Evolutionary conservation across 1,140 invertebrate species (phyloP).

Genomic region (Drosophila sulfurigaster): DNA sequence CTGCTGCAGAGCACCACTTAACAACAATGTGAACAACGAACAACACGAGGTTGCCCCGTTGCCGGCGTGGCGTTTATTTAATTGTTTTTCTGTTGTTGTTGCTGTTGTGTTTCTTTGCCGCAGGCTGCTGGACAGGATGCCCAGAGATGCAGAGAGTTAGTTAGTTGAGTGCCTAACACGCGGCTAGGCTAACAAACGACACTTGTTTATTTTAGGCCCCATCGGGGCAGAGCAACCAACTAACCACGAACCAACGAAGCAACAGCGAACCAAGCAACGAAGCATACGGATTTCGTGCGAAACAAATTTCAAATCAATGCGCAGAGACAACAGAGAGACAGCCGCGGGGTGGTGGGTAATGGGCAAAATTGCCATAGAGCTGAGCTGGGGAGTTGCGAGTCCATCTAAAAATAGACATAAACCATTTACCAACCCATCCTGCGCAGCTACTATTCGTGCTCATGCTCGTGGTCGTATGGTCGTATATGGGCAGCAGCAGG

Average conservation of each 20-base stretch:
- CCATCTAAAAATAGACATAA: conserved; percentile 61
- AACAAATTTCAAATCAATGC: conserved; percentile 69
- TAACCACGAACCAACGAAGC: not conserved
- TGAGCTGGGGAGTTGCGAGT: conserved; percentile 10
- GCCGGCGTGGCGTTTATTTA: conserved; percentile 47
- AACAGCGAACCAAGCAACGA: not conserved
- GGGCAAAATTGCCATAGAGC: conserved; percentile 39
- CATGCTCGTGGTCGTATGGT: conserved; percentile 18
- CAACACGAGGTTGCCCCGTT: not conserved
- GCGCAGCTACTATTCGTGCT: conserved; percentile 6
- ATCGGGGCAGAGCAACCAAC: conserved; percentile 11
- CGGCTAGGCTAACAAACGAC: conserved; percentile 36
- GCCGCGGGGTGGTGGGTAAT: conserved; percentile 3
- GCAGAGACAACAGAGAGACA: conserved; percentile 16
- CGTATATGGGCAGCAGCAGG: conserved; percentile 37
- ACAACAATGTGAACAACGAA: conserved; percentile 27
- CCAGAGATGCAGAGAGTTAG: conserved; percentile 18
- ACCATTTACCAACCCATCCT: conserved; percentile 43
- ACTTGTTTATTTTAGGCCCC: conserved; percentile 50
- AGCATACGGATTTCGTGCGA: conserved; percentile 52
- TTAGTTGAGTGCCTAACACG: conserved; percentile 31
- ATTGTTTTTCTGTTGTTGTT: conserved; percentile 32
- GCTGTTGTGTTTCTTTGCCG: conserved; percentile 12
- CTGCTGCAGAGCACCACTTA: conserved; percentile 25
- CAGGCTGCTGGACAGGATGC: conserved; percentile 50